phyloP scores from a whole-genome alignment of 1,140 invertebrate species.

The Bombus breviceps region DNA sequence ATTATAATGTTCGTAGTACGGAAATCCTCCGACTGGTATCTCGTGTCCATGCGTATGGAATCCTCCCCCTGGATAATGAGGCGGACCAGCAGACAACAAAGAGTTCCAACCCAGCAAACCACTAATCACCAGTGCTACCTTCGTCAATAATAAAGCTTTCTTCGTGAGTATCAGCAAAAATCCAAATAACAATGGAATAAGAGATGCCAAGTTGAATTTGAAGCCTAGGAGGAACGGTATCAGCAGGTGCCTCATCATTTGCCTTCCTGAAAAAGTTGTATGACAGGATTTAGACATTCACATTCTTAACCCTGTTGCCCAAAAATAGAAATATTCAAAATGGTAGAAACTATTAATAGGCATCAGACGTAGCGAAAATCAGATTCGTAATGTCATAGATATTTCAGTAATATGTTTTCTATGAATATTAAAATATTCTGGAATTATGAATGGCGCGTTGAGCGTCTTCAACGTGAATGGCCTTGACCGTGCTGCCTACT shows the following conservation, averaged over 20 bases:
- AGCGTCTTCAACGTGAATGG: constrained; percentile 13
- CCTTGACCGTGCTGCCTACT: constrained; percentile 79
- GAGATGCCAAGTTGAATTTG: constrained; percentile 89
- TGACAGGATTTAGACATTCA: background rate
- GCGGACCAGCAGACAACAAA: constrained; percentile 48
- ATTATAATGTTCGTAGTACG: constrained; percentile 65
- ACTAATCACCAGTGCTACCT: constrained; percentile 87
- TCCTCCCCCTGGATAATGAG: constrained; percentile 38
- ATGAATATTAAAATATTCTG: background rate
- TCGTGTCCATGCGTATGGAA: constrained; percentile 46
- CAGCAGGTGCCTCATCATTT: constrained; percentile 87
- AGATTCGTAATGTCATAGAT: background rate
- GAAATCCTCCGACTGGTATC: constrained; percentile 24
- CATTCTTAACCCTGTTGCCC: background rate
- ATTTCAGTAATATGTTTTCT: background rate
- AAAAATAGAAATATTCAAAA: background rate
- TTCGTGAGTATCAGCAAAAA: constrained; percentile 87
- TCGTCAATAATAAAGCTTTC: constrained; percentile 88
- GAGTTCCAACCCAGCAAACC: constrained; percentile 85
- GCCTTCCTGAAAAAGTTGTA: constrained; percentile 83
- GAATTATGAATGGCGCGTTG: background rate
- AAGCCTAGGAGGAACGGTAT: constrained; percentile 89
- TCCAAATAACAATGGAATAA: constrained; percentile 88
- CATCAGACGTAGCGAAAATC: background rate
- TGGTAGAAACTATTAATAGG: background rate